Conservation (phyloP, 2,888 invertebrate species). For the Acleris sparsana region DNA sequence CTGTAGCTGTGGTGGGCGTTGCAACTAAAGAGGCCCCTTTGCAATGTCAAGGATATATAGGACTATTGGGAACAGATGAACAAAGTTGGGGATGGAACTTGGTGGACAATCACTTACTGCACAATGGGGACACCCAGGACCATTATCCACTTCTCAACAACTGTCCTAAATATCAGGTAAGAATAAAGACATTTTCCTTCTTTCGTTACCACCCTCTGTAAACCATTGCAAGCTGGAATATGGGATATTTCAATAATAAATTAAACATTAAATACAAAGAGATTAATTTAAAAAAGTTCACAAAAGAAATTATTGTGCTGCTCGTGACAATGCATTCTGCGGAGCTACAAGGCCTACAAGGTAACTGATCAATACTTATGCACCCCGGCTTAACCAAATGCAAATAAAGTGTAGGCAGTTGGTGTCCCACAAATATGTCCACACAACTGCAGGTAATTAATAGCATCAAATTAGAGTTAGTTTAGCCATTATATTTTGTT, state of each 20-base stretch:
- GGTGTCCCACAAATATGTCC: too few species aligned
- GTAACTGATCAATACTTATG: too few species aligned
- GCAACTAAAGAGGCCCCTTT: slow-evolving; percentile 97
- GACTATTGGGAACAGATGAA: slow-evolving; percentile 96
- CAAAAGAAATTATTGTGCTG: too few species aligned
- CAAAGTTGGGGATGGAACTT: slow-evolving; percentile 99
- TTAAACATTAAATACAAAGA: not conserved
- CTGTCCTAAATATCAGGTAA: slow-evolving; percentile 98
- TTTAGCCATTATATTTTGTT: too few species aligned
- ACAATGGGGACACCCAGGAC: slow-evolving; percentile 97
- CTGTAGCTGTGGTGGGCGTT: slow-evolving; percentile 98
- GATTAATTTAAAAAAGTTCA: too few species aligned
- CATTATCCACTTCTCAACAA: slow-evolving; percentile 97
- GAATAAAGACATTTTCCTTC: slow-evolving; percentile 26
- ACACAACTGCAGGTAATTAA: too few species aligned
- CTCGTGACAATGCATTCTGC: too few species aligned
- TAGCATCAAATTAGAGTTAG: too few species aligned
- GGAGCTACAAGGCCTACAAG: too few species aligned
- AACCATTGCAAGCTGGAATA: not conserved
- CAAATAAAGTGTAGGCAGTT: too few species aligned
- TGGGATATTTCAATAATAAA: not conserved
- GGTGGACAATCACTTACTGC: slow-evolving; percentile 97
- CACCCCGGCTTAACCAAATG: too few species aligned
- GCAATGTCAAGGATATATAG: slow-evolving; percentile 97
- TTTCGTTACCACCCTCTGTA: not conserved